A percentile compares a stretch with the other conserved stretches of the same genome.
Conservation (phyloP, 2,797 vertebrate genomes). For the Channallabes apus region DNA sequence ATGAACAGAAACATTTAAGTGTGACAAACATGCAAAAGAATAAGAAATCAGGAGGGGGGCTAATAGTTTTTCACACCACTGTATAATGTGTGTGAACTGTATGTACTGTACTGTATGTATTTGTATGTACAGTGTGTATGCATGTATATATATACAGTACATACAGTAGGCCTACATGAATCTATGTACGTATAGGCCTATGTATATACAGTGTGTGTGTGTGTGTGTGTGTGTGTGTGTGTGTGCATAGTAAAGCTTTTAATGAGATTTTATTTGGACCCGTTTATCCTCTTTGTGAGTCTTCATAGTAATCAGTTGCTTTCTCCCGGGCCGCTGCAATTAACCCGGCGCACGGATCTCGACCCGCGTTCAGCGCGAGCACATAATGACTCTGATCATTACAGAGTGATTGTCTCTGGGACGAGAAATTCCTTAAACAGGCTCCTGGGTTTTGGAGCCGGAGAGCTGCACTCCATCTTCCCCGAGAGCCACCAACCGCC, state of each 20-base stretch:
- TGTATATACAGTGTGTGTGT: not conserved
- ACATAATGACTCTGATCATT: conserved; percentile 73
- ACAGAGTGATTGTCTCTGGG: conserved; percentile 76
- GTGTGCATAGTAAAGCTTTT: not conserved
- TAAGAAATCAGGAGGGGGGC: no score
- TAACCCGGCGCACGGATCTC: conserved; percentile 41
- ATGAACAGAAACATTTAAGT: no score
- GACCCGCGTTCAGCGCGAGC: conserved; percentile 51
- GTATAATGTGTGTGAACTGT: not conserved
- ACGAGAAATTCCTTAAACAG: conserved; percentile 81
- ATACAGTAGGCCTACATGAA: not conserved
- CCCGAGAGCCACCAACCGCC: conserved; percentile 81
- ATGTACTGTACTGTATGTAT: not conserved
- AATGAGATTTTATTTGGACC: not conserved
- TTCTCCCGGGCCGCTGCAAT: conserved; percentile 42
- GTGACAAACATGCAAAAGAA: no score
- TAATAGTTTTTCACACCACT: no score
- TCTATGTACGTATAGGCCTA: not conserved
- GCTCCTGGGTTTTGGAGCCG: conserved; percentile 71
- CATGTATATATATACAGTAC: not conserved
- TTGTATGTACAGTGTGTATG: not conserved
- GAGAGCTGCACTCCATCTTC: conserved; percentile 65
- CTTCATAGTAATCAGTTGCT: not conserved
- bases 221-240: not conserved
- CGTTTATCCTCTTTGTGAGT: conserved; percentile 1